Percentiles rank a stretch among this genome's conserved stretches.
These are phyloP conservation scores for Etheostoma cragini DNA, from an alignment of 2,113 vertebrate genomes.

Conservation along the genomic window DNA sequence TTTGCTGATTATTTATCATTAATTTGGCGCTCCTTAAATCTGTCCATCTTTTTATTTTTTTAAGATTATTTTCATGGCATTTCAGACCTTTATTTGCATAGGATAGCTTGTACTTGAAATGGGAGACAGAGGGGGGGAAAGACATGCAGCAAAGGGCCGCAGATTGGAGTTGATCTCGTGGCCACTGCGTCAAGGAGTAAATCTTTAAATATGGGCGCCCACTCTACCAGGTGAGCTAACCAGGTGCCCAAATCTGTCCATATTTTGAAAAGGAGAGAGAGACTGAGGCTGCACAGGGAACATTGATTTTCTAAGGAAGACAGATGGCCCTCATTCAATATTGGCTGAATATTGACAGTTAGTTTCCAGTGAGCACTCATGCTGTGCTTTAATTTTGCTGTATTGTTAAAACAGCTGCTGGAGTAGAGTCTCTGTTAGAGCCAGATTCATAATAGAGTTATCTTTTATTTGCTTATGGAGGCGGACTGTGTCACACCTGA, in stretches of 20 bases:
- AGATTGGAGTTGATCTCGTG: too few species aligned
- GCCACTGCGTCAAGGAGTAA: too few species aligned
- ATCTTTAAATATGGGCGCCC: too few species aligned
- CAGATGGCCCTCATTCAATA: slow-evolving; percentile 43
- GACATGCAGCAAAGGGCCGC: too few species aligned
- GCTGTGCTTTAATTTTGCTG: slow-evolving; percentile 59
- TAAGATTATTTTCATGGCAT: too few species aligned
- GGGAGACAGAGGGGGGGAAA: too few species aligned
- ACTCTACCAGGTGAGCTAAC: too few species aligned
- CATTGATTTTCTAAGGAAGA: slow-evolving; percentile 52
- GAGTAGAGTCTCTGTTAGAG: slow-evolving; percentile 32
- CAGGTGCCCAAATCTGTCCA: neutral
- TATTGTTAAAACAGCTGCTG: slow-evolving; percentile 59
- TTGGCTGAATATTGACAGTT: slow-evolving; percentile 60
- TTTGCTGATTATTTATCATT: slow-evolving; percentile 45
- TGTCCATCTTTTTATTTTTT: neutral
- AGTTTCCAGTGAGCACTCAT: slow-evolving; percentile 61
- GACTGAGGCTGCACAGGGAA: slow-evolving; percentile 23
- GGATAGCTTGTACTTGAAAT: too few species aligned
- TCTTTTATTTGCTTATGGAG: slow-evolving; percentile 54
- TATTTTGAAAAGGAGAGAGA: slow-evolving; percentile 31
- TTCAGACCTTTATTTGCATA: too few species aligned
- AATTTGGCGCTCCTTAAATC: slow-evolving; percentile 30
- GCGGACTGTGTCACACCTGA: slow-evolving; percentile 52
- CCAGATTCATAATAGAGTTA: slow-evolving; percentile 44